Evolutionary conservation across 1,140 invertebrate species (phyloP).

Genomic region (Himalopsyche phryganea): DNA sequence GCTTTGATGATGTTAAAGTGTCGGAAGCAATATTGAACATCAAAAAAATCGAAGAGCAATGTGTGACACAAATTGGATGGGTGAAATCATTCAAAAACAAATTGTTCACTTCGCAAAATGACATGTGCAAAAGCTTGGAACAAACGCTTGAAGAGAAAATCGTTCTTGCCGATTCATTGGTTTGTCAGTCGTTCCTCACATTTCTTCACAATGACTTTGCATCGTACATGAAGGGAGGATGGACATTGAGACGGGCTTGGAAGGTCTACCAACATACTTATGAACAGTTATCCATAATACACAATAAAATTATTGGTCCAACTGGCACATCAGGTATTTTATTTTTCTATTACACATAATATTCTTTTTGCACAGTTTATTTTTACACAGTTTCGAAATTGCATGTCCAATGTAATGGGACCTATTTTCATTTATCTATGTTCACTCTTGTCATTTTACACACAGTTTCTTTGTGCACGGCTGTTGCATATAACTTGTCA

Average conservation of each 20-base stretch:
- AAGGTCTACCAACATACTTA: constrained; percentile 69
- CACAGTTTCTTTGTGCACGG: no score
- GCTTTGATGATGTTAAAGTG: constrained; percentile 68
- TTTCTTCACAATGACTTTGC: constrained; percentile 66
- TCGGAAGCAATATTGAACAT: constrained; percentile 56
- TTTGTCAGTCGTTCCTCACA: constrained; percentile 59
- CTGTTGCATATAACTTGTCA: no score
- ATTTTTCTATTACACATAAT: no score
- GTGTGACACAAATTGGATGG: constrained; percentile 57
- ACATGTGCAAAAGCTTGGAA: constrained; percentile 37
- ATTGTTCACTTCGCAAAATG: constrained; percentile 47
- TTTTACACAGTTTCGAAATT: no score
- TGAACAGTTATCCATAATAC: constrained; percentile 56
- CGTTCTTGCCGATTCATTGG: constrained; percentile 60
- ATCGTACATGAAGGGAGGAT: constrained; percentile 68
- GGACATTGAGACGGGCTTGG: constrained; percentile 71
- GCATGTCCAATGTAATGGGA: no score
- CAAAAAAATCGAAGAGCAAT: constrained; percentile 63
- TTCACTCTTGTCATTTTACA: no score
- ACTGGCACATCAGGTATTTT: no score
- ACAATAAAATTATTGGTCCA: constrained; percentile 37
- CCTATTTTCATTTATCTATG: no score
- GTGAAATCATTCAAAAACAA: constrained; percentile 54
- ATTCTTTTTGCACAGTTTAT: no score
- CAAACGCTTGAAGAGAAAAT: constrained; percentile 63